A percentile compares a stretch with the other conserved stretches of the same genome.
Conservation (phyloP, 30 jellyfish, hydroid and myxozoan genomes). For the Aurelia aurita complex sp. Pacific region DNA sequence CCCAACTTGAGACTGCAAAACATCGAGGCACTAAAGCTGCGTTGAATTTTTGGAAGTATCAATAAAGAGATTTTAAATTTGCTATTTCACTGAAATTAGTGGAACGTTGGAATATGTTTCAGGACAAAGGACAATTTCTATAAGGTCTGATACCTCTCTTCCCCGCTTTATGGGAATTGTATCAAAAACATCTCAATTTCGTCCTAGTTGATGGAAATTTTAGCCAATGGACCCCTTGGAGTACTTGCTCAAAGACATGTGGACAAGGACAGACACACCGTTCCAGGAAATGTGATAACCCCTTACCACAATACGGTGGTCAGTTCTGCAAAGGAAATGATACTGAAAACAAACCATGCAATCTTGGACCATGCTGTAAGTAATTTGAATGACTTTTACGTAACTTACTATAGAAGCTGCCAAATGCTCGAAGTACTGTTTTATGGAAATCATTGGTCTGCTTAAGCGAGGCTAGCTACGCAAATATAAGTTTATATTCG, state of each 20-base stretch:
- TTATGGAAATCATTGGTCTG: no score
- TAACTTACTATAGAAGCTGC: no score
- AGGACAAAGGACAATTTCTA: no score
- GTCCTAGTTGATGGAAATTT: conserved; percentile 88
- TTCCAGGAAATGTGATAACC: conserved; percentile 84
- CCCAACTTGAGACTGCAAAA: background rate
- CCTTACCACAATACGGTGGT: conserved; percentile 93
- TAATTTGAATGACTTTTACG: background rate
- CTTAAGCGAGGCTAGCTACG: no score
- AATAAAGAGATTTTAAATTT: no score
- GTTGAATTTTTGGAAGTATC: background rate
- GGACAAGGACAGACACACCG: conserved; percentile 77
- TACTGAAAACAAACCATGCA: conserved; percentile 74
- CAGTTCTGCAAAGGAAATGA: conserved; percentile 83
- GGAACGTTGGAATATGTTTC: no score
- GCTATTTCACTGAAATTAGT: no score
- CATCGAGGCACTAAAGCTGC: background rate
- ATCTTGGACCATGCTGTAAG: conserved; percentile 96
- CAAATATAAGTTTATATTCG: no score
- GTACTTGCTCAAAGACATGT: conserved; percentile 90
- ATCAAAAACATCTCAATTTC: background rate
- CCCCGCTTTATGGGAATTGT: no score
- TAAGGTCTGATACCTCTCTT: no score
- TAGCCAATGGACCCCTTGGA: conserved; percentile 87
- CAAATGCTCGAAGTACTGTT: no score